Base-by-base conservation (phyloP, 2,113 vertebrate genomes). In the Recurvirostra avosetta region DNA sequence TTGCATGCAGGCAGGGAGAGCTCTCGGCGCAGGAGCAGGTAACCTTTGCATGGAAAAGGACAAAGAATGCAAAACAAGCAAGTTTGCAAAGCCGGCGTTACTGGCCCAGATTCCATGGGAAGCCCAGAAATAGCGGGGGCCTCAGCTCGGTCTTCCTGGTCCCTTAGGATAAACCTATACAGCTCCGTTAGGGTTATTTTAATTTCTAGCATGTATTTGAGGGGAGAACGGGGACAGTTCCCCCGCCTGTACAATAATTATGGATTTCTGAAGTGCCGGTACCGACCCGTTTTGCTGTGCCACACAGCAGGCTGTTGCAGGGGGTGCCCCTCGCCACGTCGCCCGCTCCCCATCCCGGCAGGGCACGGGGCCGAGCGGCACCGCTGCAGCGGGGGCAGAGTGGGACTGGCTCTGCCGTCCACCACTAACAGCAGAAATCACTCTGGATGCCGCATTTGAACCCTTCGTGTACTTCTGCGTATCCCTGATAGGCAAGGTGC, bases 341-440 rank as follows among this genome's bases (percentile, higher is more conserved):
- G 2, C 41, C 34, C 8, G 3, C n/a, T 22, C 61, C 50, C n/a
- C 18, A 14, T 2, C 50, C n/a, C 2, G 15, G n/a, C n/a, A 19
- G 43, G 62, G 22, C 62, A 12, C 3, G 29, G 34, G 29, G 25
- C 23, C 9, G 0, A 30, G 21, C 58, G 20, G 16, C 49, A 34
- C 6, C 50, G 3, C 49, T 29, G 25, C 30, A 17, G 23, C 8
- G 6, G 26, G 15, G 41, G 9, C 45, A 13, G 58, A 43, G 6
- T 17, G 11, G 32, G 32, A 14, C 20, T 8, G 6, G 16, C 41
- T 26, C n/a, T 12, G 13, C 11, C 3, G 6, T 12, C 15, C 55
- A 4, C 47, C 45, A 0, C 12, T 4, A 7, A 7, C 1, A 4
- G 23, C 70, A 68, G 38, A 25, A 34, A 7, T 8, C 18, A 8